Conservation (phyloP, 2,888 invertebrate genomes). For the Drosophila incognita region DNA sequence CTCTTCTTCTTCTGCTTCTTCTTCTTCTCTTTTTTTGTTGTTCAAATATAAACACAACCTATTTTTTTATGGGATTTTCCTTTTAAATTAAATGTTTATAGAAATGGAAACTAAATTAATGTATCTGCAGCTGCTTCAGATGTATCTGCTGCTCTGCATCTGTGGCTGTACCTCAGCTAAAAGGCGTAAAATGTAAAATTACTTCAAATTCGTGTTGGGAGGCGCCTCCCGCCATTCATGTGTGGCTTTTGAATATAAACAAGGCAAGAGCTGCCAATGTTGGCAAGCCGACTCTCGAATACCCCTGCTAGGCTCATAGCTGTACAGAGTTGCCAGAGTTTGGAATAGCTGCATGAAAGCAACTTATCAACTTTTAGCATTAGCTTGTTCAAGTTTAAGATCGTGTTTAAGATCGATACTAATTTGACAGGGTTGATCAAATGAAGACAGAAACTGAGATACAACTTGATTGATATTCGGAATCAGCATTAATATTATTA, state of each 20-base stretch:
- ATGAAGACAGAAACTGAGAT: accelerated
- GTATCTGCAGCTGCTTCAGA: slow-evolving; percentile 25
- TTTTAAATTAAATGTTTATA: slow-evolving; percentile 71
- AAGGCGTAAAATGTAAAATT: slow-evolving; percentile 60
- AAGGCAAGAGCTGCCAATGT: neutral
- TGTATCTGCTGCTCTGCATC: slow-evolving; percentile 6
- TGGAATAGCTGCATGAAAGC: neutral
- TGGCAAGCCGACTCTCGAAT: slow-evolving; percentile 9
- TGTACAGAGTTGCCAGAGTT: neutral
- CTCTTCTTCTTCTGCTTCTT: neutral
- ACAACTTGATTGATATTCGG: too few species aligned
- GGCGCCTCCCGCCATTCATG: slow-evolving; percentile 17
- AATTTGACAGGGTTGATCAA: too few species aligned
- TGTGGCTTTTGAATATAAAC: slow-evolving; percentile 50
- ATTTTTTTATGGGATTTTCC: slow-evolving; percentile 54
- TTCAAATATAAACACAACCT: slow-evolving; percentile 61
- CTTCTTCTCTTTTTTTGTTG: neutral
- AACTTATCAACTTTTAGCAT: neutral
- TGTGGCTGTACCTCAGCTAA: slow-evolving; percentile 39
- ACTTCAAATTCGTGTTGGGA: slow-evolving; percentile 35
- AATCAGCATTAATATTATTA: too few species aligned
- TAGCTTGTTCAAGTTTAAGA: too few species aligned
- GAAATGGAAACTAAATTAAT: slow-evolving; percentile 50
- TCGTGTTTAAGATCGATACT: too few species aligned
- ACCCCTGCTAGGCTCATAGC: neutral